Evolutionary conservation across 2,888 invertebrate species (phyloP), one percentile per base, ranked within the genome.

Genomic region (Euzophera pinguis): DNA sequence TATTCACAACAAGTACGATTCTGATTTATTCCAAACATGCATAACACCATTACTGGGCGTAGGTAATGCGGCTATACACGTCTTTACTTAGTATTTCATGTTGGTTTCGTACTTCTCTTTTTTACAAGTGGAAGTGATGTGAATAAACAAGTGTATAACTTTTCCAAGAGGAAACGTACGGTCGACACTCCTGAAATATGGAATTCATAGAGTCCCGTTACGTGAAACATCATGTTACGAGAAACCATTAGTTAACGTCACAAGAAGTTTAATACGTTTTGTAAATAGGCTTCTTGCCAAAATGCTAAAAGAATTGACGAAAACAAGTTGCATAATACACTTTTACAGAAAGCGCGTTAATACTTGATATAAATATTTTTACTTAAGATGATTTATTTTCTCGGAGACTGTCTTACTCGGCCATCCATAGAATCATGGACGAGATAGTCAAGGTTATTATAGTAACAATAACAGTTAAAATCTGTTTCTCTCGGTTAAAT

Each of bases 241-340:
- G 66, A 63, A 65, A 61, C 66, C 64, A 71, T 78, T 73, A 73
- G 71, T 78, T 75, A 76, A 71, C 66, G 73, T 73, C 70, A 62
- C 61, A 58, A 61, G 61, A 73, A 76, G 65, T 71, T 73, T 71
- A 75, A 74, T 74, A 72, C 67, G 69, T 73, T 73, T 70, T 66
- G 65, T 67, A 68, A 73, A 72, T 69, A 73, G 76, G 76, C 74
- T 61, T 65, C 57, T 66, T 81, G 75, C 77, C 77, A 79, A 78
- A 71, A 69, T 65, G 67, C 68, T 72, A 69, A 71, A 69, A 65
- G 60, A 67, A 69, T 68, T 64, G 65, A 58, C 58, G 57, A 60
- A 56, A 54, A 56, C 54, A 56, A 53, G 51, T 53, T 54, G 47
- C 50, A 52, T 42, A 34, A 47, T 41, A n/a, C 17, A n/a, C n/a